Evolutionary conservation across 1,140 invertebrate species (phyloP).

Genomic region (Cherax quadricarinatus): DNA sequence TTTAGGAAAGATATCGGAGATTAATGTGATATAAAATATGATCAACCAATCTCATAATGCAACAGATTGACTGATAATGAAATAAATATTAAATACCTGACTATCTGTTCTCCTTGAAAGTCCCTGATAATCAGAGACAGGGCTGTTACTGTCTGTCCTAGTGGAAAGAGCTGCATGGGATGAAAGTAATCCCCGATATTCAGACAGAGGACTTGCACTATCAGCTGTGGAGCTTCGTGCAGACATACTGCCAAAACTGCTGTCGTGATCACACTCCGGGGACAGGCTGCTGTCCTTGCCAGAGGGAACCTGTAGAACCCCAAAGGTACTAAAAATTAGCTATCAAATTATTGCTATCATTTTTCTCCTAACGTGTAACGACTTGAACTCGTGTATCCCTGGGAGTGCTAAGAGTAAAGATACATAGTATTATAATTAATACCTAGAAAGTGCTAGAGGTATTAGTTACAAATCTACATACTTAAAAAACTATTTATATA

Average conservation of each 20-base stretch:
- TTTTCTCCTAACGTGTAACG: too few species aligned
- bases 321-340: background rate
- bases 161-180: conserved; percentile 63
- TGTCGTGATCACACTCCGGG: conserved; percentile 74
- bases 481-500: too few species aligned
- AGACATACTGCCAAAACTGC: conserved; percentile 74
- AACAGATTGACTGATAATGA: too few species aligned
- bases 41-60: too few species aligned
- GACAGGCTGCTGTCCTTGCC: conserved; percentile 70
- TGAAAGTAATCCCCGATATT: conserved; percentile 67
- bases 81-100: conserved; percentile 45
- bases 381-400: too few species aligned
- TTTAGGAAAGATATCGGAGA: too few species aligned
- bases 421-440: too few species aligned
- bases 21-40: too few species aligned
- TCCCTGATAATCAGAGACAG: conserved; percentile 67
- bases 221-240: conserved; percentile 73
- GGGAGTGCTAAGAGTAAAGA: background rate
- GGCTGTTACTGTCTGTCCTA: conserved; percentile 70
- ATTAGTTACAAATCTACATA: too few species aligned
- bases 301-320: conserved; percentile 65
- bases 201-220: conserved; percentile 73
- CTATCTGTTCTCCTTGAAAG: conserved; percentile 71
- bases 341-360: too few species aligned
- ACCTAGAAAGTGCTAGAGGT: too few species aligned